A percentile compares a stretch with the other conserved stretches of the same genome.
Conservation (phyloP, 2,888 invertebrate genomes). For the Laothoe populi region DNA sequence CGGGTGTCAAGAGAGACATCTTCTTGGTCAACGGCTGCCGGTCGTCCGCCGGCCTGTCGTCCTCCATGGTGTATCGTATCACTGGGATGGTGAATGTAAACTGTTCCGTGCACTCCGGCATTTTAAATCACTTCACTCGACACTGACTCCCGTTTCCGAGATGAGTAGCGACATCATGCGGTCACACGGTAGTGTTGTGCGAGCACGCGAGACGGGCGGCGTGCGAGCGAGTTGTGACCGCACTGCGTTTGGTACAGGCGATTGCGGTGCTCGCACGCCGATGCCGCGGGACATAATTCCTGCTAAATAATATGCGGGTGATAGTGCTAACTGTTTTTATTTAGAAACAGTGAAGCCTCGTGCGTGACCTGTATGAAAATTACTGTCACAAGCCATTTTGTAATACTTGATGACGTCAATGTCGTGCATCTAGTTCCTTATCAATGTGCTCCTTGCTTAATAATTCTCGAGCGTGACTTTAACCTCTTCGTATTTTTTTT, state of each 20-base stretch:
- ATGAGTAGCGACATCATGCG: conserved; percentile 10
- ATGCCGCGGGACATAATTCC: conserved; percentile 23
- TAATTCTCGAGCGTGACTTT: conserved; percentile 12
- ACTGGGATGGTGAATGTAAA: conserved; percentile 76
- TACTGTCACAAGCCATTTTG: conserved; percentile 38
- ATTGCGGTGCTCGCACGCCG: conserved; percentile 3
- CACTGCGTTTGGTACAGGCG: conserved; percentile 27
- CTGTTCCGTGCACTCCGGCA: conserved; percentile 81
- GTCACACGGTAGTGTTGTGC: conserved; percentile 32
- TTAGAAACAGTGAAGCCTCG: conserved; percentile 50
- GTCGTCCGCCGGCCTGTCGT: conserved; percentile 62
- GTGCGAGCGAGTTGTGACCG: conserved; percentile 35
- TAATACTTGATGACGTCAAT: conserved; percentile 45
- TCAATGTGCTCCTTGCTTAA: conserved; percentile 3
- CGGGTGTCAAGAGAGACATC: conserved; percentile 74
- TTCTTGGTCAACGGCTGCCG: conserved; percentile 71
- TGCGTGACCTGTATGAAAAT: conserved; percentile 50
- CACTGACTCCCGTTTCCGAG: conserved; percentile 22
- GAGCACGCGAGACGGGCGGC: conserved; percentile 27
- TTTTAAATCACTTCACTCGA: conserved; percentile 66
- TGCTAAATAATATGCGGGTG: conserved; percentile 41
- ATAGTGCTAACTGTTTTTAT: conserved; percentile 43
- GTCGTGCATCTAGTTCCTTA: conserved; percentile 26
- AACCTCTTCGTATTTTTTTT: not conserved
- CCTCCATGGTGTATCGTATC: conserved; percentile 80